Evolutionary conservation across 2,888 invertebrate species (phyloP), one percentile per base, ranked within the genome.

Genomic region (Leucoma salicis): DNA sequence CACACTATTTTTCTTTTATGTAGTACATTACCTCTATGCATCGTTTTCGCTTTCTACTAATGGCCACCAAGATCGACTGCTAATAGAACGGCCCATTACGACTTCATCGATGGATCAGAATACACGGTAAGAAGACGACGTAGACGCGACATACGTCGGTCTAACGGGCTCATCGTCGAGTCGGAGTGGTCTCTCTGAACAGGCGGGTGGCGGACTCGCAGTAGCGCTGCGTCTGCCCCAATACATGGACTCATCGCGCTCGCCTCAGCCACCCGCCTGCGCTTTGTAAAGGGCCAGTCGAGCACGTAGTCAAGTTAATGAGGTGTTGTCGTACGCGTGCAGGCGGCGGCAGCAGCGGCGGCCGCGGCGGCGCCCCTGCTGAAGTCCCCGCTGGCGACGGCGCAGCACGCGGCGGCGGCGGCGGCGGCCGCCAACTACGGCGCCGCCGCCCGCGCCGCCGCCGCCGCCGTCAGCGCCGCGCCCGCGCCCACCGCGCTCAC

Each of bases 391-490:
- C 91, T 95, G 88, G 95, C 93, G 81, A 91, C 93, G 82, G 95
- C 95, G 81, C 96, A 95, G 91, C 95, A 96, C 91, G 95, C 95
- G 58, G 95, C 95, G 67, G 96, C 96, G 75, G 95, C 96, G 75
- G 95, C 95, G 52, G 96, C 96, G 65, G 96, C 95, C 42, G 95
- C 95, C 56, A 96, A 96, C 86, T 95, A 96, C 74, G 95, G 95
- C 51, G 96, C 95, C 24, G 96, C 96, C 58, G 95, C 95, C 57
- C 91, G 95, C 62, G 96, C 95, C 57, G 95, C 95, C 66, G 94
- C 94, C 63, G 95, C 95, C 59, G 95, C 95, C 43, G 82, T 76
- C 67, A 72, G 92, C 92, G 87, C 93, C 89, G 67, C 70, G 55
- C 94, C 95, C 57, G 93, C 94, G 62, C 95, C 94, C 70, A 36